Conservation (phyloP, 2,797 vertebrate species). For the Mormyrops attenuatus region DNA sequence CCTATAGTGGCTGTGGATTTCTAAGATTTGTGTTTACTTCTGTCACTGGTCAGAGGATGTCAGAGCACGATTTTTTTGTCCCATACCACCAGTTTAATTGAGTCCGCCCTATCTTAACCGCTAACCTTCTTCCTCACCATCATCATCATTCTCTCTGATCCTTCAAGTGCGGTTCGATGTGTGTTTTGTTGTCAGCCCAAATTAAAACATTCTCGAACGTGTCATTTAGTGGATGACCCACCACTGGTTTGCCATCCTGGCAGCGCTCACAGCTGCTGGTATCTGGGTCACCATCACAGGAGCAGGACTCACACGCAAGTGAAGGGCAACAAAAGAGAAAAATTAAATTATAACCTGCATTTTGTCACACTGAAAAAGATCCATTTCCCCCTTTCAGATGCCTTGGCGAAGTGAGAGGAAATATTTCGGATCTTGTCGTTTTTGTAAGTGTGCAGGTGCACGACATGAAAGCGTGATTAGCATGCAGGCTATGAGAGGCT, state of each 20-base stretch:
- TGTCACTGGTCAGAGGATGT: not conserved
- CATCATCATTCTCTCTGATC: not conserved
- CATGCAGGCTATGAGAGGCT: not conserved
- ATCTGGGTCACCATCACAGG: not conserved
- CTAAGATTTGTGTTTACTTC: not conserved
- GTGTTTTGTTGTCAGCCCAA: not conserved
- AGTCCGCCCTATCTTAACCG: not conserved
- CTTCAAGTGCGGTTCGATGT: not conserved
- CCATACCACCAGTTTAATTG: not conserved
- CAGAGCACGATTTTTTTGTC: not conserved
- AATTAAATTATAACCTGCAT: not conserved
- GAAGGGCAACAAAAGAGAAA: not conserved
- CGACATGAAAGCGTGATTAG: constrained; percentile 45
- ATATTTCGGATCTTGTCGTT: constrained; percentile 19
- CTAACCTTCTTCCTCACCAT: not conserved
- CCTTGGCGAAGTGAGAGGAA: constrained; percentile 16
- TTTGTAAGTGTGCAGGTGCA: constrained; percentile 29
- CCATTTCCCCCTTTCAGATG: constrained; percentile 17
- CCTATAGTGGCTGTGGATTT: not conserved
- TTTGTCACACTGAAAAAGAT: constrained; percentile 15
- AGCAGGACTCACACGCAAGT: not conserved
- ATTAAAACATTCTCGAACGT: not conserved
- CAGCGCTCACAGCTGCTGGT: not conserved
- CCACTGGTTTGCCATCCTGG: not conserved
- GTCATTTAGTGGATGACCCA: not conserved